Base-by-base conservation (phyloP, 2,888 invertebrate species). In the Trisateles emortualis region DNA sequence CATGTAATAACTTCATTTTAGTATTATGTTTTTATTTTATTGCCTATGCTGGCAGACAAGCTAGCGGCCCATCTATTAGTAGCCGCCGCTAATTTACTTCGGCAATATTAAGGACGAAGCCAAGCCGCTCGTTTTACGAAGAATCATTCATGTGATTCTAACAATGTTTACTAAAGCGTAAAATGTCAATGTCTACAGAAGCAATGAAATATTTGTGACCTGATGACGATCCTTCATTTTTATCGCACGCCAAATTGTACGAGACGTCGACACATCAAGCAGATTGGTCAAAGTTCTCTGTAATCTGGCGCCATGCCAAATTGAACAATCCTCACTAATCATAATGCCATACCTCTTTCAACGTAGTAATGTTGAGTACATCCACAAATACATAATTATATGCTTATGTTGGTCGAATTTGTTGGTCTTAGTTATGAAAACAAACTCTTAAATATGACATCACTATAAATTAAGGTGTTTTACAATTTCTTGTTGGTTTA, bases 251-350 rank as follows among this genome's bases (percentile, higher is more conserved):
- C 61, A 72, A 73, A 60, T 61, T 55, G 35, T 41, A 46, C 42
- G 39, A 60, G 64, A 63, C 60, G 62, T 59, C 56, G 49, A 29
- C 47, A 50, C 36, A 53, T 59, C 67, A 55, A 26, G 63, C 63
- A 79, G 79, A 80, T 81, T 81, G 77, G 67, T 71, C 78, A 77
- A 75, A 79, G 75, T 73, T 66, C 74, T 59, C 68, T 67, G 69
- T 70, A 69, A 80, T 79, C 78, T 81, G 81, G 81, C 64, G 43
- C 29, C 17, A 17, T 55, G 73, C 78, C 83, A 78, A 80, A 78
- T 78, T 72, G 69, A 65, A 64, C 58, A 62, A 72, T 64, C 63
- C 42, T 33, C 53, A 70, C 71, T 69, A 76, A 76, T 78, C 75
- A 76, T 72, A 69, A 61, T 58, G 59, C 59, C 62, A 72, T 49